Conservation (phyloP, 2,797 vertebrate genomes). For the Pagetopsis macropterus region DNA sequence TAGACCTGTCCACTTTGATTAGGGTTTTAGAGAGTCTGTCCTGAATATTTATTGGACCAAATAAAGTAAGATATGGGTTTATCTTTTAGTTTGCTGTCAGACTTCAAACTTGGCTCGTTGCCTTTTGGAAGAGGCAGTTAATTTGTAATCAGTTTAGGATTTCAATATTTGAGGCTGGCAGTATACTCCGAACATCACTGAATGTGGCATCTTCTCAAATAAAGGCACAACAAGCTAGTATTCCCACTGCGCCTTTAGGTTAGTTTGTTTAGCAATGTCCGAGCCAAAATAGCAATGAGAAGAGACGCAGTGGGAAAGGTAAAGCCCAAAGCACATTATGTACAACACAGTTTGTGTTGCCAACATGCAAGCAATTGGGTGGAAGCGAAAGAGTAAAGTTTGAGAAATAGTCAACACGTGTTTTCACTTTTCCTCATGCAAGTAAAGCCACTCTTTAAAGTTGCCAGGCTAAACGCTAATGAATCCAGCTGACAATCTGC, state of each 20-base stretch:
- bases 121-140: conserved; percentile 47
- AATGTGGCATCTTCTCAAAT: conserved; percentile 65
- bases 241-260: conserved; percentile 19
- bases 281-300: conserved; percentile 23
- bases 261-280: conserved; percentile 30
- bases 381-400: neutral
- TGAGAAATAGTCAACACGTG: conserved; percentile 15
- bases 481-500: conserved; percentile 33
- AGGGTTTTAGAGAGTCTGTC: conserved; percentile 46
- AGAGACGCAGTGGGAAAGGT: conserved; percentile 7
- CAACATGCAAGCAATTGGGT: neutral
- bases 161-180: conserved; percentile 50
- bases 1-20: conserved; percentile 55
- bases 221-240: conserved; percentile 25
- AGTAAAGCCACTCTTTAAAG: conserved; percentile 4
- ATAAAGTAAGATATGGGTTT: conserved; percentile 50
- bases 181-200: conserved; percentile 55
- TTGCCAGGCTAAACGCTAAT: conserved; percentile 9
- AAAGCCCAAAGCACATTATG: neutral
- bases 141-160: conserved; percentile 62
- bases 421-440: conserved; percentile 3
- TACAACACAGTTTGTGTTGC: neutral
- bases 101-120: conserved; percentile 48
- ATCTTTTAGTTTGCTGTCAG: conserved; percentile 36
- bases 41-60: conserved; percentile 49